A percentile compares a stretch with the other conserved stretches of the same genome.
phyloP scores from a whole-genome alignment of 1,140 invertebrate genomes.

The Zophobas morio region DNA sequence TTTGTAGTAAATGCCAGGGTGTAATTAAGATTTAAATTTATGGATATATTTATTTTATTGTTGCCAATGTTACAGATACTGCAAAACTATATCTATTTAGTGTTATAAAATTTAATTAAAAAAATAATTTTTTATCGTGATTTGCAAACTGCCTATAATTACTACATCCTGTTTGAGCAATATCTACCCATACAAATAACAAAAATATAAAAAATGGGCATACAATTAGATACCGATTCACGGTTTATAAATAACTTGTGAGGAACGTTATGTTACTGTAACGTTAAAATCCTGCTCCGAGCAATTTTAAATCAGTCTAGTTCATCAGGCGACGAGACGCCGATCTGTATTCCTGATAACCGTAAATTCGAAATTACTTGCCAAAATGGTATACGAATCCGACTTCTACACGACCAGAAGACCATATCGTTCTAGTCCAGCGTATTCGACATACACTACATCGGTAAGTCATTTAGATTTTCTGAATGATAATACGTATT shows the following conservation, averaged over 20 bases:
- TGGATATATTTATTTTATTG: too few relatives aligned
- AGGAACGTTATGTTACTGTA: background rate
- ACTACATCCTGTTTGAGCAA: background rate
- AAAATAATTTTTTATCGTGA: too few relatives aligned
- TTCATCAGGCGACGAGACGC: conserved; percentile 62
- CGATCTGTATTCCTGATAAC: conserved; percentile 51
- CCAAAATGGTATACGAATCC: conserved; percentile 90
- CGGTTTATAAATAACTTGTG: conserved; percentile 33
- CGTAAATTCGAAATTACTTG: conserved; percentile 41
- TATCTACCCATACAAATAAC: background rate
- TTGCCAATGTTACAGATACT: too few relatives aligned
- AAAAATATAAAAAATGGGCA: conserved; percentile 12
- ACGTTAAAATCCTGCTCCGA: conserved; percentile 56
- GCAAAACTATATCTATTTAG: too few relatives aligned
- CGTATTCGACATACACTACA: conserved; percentile 81
- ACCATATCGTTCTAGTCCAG: conserved; percentile 79
- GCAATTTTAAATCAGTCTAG: conserved; percentile 58
- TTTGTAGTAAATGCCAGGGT: too few relatives aligned
- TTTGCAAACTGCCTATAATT: too few relatives aligned
- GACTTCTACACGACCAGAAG: conserved; percentile 90
- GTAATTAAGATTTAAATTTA: too few relatives aligned
- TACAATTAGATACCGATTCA: conserved; percentile 23
- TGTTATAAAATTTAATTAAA: too few relatives aligned
- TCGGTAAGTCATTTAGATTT: conserved; percentile 77
- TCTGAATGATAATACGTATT: background rate